phyloP scores from a whole-genome alignment of 2,113 vertebrate genomes.

The Bagarius yarrelli region DNA sequence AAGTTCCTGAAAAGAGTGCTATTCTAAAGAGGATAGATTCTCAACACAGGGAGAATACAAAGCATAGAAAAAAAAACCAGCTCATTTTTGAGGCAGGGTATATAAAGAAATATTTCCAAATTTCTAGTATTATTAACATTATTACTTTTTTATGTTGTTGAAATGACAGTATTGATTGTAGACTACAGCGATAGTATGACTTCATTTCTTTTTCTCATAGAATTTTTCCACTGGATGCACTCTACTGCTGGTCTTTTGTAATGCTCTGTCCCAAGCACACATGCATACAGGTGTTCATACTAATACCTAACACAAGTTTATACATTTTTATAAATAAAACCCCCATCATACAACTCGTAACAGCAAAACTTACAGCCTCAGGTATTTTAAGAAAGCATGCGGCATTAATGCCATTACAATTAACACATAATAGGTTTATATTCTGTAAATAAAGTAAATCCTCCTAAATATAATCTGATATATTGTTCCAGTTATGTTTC shows the following conservation, averaged over 20 bases:
- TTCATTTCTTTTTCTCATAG: background rate
- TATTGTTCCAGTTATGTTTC: background rate
- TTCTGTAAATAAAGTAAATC: background rate
- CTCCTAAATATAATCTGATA: background rate
- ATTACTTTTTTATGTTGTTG: background rate
- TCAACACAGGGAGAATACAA: background rate
- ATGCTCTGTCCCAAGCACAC: background rate
- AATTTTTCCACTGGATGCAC: background rate
- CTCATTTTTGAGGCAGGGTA: background rate
- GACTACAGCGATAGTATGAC: background rate
- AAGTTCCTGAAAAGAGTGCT: conserved; percentile 5
- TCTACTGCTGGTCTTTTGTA: background rate
- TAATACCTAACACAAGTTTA: background rate
- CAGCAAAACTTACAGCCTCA: background rate
- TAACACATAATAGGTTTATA: background rate
- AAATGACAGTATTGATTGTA: background rate
- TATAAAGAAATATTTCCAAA: background rate
- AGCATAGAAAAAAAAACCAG: background rate
- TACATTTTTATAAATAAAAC: background rate
- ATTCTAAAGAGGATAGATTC: background rate
- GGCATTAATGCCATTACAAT: background rate
- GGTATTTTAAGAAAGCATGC: background rate
- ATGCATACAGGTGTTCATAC: background rate
- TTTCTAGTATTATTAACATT: background rate
- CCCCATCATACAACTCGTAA: background rate